Conservation (phyloP, 2,888 invertebrate genomes). For the Dorcus parallelipipedus region DNA sequence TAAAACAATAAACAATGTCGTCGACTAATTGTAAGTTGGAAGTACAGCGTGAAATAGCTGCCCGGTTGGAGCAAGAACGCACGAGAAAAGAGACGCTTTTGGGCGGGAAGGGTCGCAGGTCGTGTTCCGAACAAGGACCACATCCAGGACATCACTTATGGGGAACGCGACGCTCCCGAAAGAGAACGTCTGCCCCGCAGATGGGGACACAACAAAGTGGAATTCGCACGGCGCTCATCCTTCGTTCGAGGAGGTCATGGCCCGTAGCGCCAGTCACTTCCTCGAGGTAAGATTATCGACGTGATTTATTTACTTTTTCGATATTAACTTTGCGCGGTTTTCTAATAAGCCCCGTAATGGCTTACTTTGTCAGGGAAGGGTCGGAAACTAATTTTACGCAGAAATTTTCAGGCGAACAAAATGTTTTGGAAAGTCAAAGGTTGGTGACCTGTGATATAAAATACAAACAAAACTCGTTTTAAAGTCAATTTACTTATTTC, state of each 20-base stretch:
- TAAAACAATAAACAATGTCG: conserved; percentile 23
- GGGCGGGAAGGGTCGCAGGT: conserved; percentile 56
- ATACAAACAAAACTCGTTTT: no score
- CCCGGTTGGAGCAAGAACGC: conserved; percentile 39
- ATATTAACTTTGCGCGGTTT: no score
- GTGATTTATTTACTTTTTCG: no score
- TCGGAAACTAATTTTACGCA: no score
- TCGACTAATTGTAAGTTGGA: conserved; percentile 39
- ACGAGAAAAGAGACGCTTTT: conserved; percentile 53
- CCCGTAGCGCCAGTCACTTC: conserved; percentile 70
- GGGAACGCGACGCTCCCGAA: conserved; percentile 62
- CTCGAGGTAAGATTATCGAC: conserved; percentile 49
- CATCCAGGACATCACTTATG: conserved; percentile 65
- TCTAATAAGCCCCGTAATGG: no score
- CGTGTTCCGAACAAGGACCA: conserved; percentile 70
- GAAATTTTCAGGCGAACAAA: no score
- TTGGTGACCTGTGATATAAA: no score
- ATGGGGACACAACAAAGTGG: conserved; percentile 57
- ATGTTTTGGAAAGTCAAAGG: no score
- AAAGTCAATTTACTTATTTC: no score
- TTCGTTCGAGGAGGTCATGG: conserved; percentile 71
- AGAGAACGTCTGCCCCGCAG: conserved; percentile 70
- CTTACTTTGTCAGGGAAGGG: no score
- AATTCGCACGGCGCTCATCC: conserved; percentile 60
- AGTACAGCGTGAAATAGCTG: conserved; percentile 42